Conservation (phyloP, 2,113 vertebrate genomes). For the Cricetomys ansorgei region DNA sequence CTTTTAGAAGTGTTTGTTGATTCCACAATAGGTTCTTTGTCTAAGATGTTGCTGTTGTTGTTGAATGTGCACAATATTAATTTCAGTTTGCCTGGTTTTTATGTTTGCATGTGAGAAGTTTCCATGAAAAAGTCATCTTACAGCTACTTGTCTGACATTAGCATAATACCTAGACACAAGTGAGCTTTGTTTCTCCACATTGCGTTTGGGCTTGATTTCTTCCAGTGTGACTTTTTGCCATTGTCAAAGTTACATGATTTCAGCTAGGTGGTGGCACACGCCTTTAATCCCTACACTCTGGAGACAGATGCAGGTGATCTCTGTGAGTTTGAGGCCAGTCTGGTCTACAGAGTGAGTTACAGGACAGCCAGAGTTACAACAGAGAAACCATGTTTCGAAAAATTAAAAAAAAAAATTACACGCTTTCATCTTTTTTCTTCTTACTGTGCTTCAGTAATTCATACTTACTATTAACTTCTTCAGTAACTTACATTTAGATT, state of each 20-base stretch:
- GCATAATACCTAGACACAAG: background rate
- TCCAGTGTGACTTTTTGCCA: slow-evolving; percentile 17
- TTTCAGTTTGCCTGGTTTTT: slow-evolving; percentile 13
- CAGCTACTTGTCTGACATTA: background rate
- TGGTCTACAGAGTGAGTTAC: no score
- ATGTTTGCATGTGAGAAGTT: background rate
- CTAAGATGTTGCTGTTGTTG: background rate
- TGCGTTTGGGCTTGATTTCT: background rate
- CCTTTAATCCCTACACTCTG: no score
- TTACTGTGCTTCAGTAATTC: slow-evolving; percentile 58
- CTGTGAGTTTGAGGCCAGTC: no score
- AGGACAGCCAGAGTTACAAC: no score
- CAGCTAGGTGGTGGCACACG: no score
- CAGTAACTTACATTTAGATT: slow-evolving; percentile 61
- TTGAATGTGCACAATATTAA: background rate
- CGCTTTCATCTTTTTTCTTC: slow-evolving; percentile 51
- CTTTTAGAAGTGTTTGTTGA: background rate
- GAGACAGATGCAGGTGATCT: no score
- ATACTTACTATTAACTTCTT: slow-evolving; percentile 67
- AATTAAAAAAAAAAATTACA: no score
- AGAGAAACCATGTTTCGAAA: no score
- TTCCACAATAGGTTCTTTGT: background rate
- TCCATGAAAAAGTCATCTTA: background rate
- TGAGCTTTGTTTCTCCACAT: slow-evolving; percentile 1
- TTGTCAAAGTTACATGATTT: slow-evolving; percentile 42